Conservation (phyloP, 2,797 vertebrate genomes). For the Acipenser transmontanus region DNA sequence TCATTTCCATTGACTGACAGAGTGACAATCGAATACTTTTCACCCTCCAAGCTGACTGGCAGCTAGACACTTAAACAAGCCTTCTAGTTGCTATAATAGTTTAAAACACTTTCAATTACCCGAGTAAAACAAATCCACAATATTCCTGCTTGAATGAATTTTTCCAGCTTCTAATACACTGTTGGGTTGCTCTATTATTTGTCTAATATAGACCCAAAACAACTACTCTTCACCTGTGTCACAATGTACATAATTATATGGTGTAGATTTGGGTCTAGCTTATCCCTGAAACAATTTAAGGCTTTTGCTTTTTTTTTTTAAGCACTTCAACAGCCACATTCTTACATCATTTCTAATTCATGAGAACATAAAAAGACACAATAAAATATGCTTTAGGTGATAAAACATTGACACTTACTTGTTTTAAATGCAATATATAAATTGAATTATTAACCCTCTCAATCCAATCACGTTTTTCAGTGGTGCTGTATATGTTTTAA, state of each 20-base stretch:
- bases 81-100: slow-evolving; percentile 94
- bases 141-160: slow-evolving; percentile 67
- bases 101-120: slow-evolving; percentile 97
- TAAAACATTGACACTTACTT: no score
- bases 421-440: no score
- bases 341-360: no score
- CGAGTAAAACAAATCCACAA: slow-evolving; percentile 98
- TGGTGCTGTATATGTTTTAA: no score
- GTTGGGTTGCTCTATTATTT: slow-evolving; percentile 53
- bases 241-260: not conserved
- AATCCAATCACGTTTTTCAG: no score
- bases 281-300: not conserved
- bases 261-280: not conserved
- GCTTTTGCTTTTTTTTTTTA: not conserved
- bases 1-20: slow-evolving; percentile 97
- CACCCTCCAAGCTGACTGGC: slow-evolving; percentile 89
- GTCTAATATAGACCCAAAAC: slow-evolving; percentile 44
- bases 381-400: no score
- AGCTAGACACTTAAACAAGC: slow-evolving; percentile 96
- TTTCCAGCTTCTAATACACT: slow-evolving; percentile 59
- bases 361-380: no score
- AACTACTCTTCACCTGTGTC: slow-evolving; percentile 21
- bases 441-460: no score
- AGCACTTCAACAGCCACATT: no score
- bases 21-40: slow-evolving; percentile 95